Percentiles rank a stretch among this genome's conserved stretches.
Evolutionary conservation across 1,140 invertebrate species (phyloP).

Genomic region (Lepidotrigona ventralis): DNA sequence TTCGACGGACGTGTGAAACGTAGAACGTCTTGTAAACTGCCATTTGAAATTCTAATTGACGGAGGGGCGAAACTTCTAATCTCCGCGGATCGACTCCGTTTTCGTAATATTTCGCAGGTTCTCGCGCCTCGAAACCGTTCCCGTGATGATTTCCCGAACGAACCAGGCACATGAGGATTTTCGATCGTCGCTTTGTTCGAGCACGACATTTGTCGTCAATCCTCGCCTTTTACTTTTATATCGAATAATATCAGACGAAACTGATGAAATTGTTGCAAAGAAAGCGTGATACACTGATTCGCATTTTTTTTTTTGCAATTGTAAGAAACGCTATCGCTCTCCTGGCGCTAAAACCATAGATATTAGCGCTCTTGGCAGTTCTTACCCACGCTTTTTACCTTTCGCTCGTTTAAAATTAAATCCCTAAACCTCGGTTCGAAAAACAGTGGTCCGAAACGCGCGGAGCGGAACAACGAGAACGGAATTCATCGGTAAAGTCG

Average conservation of each 20-base stretch:
- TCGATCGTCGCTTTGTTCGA: no score
- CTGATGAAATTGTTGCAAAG: no score
- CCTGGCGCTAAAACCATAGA: no score
- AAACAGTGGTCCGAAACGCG: neutral
- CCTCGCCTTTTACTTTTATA: no score
- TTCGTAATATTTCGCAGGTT: neutral
- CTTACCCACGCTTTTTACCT: no score
- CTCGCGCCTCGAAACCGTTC: neutral
- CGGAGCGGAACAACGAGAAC: neutral
- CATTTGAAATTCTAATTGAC: slow-evolving; percentile 40
- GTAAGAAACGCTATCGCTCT: no score
- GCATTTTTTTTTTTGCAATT: no score
- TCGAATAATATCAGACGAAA: no score
- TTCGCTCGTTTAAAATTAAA: neutral
- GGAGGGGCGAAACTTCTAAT: neutral
- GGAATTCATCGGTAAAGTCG: neutral
- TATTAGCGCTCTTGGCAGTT: no score
- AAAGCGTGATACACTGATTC: no score
- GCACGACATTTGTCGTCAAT: no score
- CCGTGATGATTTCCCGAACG: no score
- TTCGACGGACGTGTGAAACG: slow-evolving; percentile 47
- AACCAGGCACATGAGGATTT: neutral
- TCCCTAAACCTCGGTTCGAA: neutral
- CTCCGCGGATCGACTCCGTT: neutral
- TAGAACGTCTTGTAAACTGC: neutral